phyloP scores from a whole-genome alignment of 2,888 invertebrate genomes.

The Tiliacea citrago region DNA sequence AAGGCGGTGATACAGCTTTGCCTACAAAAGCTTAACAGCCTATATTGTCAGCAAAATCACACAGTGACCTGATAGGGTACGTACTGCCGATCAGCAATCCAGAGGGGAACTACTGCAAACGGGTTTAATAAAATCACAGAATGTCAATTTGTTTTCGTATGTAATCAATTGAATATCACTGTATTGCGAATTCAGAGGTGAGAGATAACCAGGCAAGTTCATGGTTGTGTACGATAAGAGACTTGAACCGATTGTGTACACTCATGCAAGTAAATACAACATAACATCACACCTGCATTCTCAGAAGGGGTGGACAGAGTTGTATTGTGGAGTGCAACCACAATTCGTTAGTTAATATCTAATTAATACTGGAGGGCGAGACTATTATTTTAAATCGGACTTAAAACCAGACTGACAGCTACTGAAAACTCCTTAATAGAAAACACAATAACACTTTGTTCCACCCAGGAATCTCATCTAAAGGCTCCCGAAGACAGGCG shows the following conservation, averaged over 20 bases:
- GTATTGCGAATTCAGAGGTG: constrained; percentile 3
- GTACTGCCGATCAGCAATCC: no score
- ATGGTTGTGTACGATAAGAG: constrained; percentile 25
- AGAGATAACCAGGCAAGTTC: constrained; percentile 12
- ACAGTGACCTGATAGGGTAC: not conserved
- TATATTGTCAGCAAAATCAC: not conserved
- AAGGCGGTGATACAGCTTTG: not conserved
- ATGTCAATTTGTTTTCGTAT: not conserved
- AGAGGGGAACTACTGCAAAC: not conserved
- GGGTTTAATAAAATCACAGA: not conserved
- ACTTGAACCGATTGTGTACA: no score
- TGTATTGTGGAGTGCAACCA: not conserved
- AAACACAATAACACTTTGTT: not conserved
- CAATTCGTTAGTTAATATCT: not conserved
- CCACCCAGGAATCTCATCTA: no score
- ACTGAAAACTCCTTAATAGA: not conserved
- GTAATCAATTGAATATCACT: not conserved
- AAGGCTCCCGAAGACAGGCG: no score
- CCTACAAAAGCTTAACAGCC: not conserved
- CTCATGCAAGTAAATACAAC: not conserved
- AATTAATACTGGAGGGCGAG: not conserved
- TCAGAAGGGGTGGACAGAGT: not conserved
- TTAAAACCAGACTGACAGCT: not conserved
- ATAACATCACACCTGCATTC: not conserved
- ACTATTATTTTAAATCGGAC: not conserved